Evolutionary conservation across 1,140 invertebrate species (phyloP).

Genomic region (Bombus confusus): DNA sequence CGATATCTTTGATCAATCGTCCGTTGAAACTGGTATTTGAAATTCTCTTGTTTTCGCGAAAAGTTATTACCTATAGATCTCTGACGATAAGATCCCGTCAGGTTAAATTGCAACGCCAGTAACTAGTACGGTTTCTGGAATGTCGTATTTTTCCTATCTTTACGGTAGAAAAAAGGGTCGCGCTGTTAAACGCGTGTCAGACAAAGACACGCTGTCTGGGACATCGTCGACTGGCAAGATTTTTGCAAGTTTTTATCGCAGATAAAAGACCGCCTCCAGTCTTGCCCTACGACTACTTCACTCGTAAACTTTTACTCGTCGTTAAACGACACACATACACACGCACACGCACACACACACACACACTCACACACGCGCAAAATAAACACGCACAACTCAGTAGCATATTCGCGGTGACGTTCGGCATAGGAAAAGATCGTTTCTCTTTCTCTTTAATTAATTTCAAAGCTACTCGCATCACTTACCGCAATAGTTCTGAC

Average conservation of each 20-base stretch:
- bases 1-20: neutral
- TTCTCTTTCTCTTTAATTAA: conserved; percentile 37
- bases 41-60: neutral
- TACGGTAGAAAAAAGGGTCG: no score
- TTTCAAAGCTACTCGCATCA: conserved; percentile 33
- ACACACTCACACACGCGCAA: fast-evolving
- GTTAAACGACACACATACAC: no score
- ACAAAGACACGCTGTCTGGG: neutral
- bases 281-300: neutral
- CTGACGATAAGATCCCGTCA: neutral
- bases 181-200: neutral
- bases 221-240: conserved; percentile 8
- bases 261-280: neutral
- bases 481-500: conserved; percentile 33
- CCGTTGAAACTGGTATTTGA: neutral
- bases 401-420: conserved; percentile 4
- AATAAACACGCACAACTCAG: neutral
- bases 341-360: neutral
- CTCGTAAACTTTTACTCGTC: neutral
- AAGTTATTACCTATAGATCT: neutral
- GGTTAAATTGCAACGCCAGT: neutral
- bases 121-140: no score
- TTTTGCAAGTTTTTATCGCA: neutral
- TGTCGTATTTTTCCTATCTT: neutral
- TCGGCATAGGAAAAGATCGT: conserved; percentile 28